phyloP scores from a whole-genome alignment of 2,888 invertebrate species.

The Phengaris alcon region DNA sequence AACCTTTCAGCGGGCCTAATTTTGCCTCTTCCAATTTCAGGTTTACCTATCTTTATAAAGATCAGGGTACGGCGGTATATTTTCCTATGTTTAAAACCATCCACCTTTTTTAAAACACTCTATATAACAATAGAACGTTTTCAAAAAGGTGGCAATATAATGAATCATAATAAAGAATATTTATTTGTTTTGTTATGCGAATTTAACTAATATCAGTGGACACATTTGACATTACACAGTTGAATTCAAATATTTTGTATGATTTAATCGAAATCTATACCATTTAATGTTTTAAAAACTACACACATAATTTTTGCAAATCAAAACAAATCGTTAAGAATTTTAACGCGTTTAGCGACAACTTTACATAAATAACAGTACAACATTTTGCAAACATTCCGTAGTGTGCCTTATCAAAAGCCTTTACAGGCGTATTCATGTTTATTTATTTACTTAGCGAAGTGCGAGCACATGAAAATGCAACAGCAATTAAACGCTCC shows the following conservation, averaged over 20 bases:
- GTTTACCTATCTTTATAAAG: slow-evolving; percentile 1
- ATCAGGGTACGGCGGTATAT: background rate
- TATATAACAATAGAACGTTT: background rate
- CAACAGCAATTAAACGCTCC: slow-evolving; percentile 35
- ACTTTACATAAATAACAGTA: background rate
- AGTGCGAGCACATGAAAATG: slow-evolving; percentile 37
- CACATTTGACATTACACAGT: too few species aligned
- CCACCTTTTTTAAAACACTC: too few species aligned
- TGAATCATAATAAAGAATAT: too few species aligned
- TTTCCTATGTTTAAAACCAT: background rate
- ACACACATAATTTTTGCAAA: too few species aligned
- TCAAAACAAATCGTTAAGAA: too few species aligned
- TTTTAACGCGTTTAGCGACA: background rate
- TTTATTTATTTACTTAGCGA: slow-evolving; percentile 35
- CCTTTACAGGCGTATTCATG: slow-evolving; percentile 35
- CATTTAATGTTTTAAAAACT: too few species aligned
- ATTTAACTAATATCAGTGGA: too few species aligned
- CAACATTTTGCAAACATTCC: slow-evolving; percentile 8
- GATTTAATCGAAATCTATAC: too few species aligned
- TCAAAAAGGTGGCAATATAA: too few species aligned
- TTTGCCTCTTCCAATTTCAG: slow-evolving; percentile 10
- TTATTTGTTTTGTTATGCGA: too few species aligned
- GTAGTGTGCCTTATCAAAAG: slow-evolving; percentile 26
- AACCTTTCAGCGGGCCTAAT: background rate
- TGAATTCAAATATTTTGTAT: too few species aligned